Conservation (phyloP, 2,113 vertebrate species). For the Mungos mungo region DNA sequence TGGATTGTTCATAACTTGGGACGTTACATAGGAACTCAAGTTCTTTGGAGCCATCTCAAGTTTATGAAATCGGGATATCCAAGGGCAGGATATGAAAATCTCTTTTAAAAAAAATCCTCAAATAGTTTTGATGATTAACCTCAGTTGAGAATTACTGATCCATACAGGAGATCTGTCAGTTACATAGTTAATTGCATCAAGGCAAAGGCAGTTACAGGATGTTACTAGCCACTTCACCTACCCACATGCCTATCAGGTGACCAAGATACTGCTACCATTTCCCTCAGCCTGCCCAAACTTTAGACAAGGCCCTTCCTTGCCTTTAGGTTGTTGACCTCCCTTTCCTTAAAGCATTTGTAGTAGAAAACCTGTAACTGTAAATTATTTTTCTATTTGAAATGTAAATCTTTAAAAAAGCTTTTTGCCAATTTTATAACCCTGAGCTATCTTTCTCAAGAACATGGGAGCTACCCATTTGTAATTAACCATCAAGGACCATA, state of each 20-base stretch:
- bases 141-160: neutral
- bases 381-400: neutral
- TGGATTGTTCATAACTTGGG: neutral
- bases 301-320: neutral
- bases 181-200: neutral
- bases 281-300: neutral
- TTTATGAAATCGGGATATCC: conserved; percentile 18
- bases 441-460: neutral
- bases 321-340: no score
- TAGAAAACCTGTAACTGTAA: neutral
- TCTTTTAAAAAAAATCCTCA: neutral
- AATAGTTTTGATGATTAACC: neutral
- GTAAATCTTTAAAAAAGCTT: neutral
- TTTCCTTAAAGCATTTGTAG: neutral
- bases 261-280: neutral
- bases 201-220: neutral
- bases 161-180: neutral
- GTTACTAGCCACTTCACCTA: neutral
- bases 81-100: neutral
- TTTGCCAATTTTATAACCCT: neutral
- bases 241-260: neutral
- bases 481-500: neutral
- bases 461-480: neutral
- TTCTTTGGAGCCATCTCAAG: neutral
- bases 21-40: neutral